A percentile compares a stretch with the other conserved stretches of the same genome.
Evolutionary conservation across 2,888 invertebrate genomes (phyloP).

Genomic region (Tetheella fluctuosa): DNA sequence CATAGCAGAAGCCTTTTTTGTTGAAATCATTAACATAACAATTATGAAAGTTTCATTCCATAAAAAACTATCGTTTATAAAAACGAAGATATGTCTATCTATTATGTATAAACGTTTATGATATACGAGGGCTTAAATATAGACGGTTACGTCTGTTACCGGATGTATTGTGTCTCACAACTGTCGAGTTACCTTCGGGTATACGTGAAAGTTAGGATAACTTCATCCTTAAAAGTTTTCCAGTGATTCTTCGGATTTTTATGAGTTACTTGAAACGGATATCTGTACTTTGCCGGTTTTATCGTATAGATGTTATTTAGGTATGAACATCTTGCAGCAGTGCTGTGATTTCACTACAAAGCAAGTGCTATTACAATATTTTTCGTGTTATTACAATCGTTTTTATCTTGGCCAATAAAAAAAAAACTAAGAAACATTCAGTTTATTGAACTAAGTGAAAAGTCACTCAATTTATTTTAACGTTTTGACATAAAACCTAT

Average conservation of each 20-base stretch:
- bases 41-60: too few relatives aligned
- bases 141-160: constrained; percentile 4
- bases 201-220: constrained; percentile 7
- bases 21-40: too few relatives aligned
- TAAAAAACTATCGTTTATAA: too few relatives aligned
- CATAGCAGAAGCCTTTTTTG: too few relatives aligned
- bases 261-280: not conserved
- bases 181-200: constrained; percentile 1
- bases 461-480: constrained; percentile 8
- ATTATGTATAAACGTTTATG: not conserved
- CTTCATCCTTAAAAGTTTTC: not conserved
- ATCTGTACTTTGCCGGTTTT: not conserved
- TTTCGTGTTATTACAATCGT: too few relatives aligned
- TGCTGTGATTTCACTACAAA: not conserved
- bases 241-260: not conserved
- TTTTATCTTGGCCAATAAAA: not conserved
- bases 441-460: not conserved
- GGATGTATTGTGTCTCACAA: constrained; percentile 6
- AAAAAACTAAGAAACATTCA: not conserved
- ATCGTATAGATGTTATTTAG: not conserved
- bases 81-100: not conserved
- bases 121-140: not conserved
- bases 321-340: not conserved
- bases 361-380: too few relatives aligned
- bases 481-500: constrained; percentile 18